Percentiles rank a stretch among this genome's conserved stretches.
Evolutionary conservation across 2,113 vertebrate genomes (phyloP).

Genomic region (Sminthopsis crassicaudata): DNA sequence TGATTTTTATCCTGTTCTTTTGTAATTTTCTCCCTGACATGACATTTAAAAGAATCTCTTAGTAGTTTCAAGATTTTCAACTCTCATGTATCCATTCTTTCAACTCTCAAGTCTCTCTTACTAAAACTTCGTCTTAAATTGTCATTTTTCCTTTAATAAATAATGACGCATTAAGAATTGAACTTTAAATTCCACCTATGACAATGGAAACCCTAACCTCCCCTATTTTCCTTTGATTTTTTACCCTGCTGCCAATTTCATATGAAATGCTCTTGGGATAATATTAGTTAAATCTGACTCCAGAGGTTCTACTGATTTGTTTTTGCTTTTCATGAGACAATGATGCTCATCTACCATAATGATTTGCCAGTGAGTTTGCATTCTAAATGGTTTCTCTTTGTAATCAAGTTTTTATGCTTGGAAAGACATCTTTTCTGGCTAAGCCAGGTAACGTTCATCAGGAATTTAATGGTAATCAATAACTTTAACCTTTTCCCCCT

Average conservation of each 20-base stretch:
- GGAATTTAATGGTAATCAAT: background rate
- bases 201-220: background rate
- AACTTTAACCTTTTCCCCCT: background rate
- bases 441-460: background rate
- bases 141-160: background rate
- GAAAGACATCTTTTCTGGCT: background rate
- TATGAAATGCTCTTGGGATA: background rate
- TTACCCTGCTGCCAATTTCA: background rate
- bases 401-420: background rate
- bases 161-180: background rate
- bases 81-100: background rate
- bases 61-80: background rate
- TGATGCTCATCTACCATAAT: background rate
- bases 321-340: background rate
- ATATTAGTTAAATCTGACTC: background rate
- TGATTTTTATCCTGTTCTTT: background rate
- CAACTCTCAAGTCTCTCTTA: background rate
- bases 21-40: background rate
- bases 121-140: background rate
- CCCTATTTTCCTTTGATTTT: background rate
- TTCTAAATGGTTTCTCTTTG: background rate
- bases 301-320: background rate
- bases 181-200: background rate
- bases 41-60: background rate
- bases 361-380: background rate